Base-by-base conservation (phyloP, 2,888 invertebrate species). In the Congeria kusceri region DNA sequence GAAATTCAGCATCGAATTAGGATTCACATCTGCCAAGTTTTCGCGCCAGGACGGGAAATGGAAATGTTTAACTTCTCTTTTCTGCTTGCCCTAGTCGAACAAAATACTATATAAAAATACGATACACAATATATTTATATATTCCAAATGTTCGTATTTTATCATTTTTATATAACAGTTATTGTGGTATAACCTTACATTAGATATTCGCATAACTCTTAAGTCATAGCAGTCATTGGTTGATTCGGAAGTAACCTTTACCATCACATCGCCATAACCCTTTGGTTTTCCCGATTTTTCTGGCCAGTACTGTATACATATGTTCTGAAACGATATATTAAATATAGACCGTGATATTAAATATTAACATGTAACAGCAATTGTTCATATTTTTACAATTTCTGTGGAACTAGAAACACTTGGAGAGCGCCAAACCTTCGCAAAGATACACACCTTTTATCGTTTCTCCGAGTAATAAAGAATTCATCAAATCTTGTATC, bases 1-100 rank as follows among this genome's bases (percentile, higher is more conserved):
- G 71, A 90, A 91, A 62, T 87, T 87, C 25, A 91, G 78, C 62
- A 91, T 85, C 58, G 83, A 84, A 56, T 87, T 86, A 58, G 83
- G 80, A 15, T 84, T 80, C n/a, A 91, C 83, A 76, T 89, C 87
- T 27, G 90, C 90, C 27, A 85, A 82, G 80, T 86, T 90, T 77
- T 90, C 90, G 57, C 81, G 77, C 90, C 89, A 91, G 56, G 88
- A 86, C 20, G 87, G 86, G 69, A 91, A 86, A 75, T 88, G 89
- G 76, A 88, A 90, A 69, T 91, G 90, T 47, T 85, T 87, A 29
- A 91, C 75, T 9, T 70, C 81, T 3, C 86, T 75, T 1, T 69
- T 73, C 9, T 64, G 58, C 25, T 80, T 69, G 15, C 82, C 85
- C 87, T 87, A 74, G 3, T n/a, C n/a, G n/a, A n/a, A n/a, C n/a